Evolutionary conservation across 2,797 vertebrate species (phyloP).

Genomic region (Malacoraja senta): DNA sequence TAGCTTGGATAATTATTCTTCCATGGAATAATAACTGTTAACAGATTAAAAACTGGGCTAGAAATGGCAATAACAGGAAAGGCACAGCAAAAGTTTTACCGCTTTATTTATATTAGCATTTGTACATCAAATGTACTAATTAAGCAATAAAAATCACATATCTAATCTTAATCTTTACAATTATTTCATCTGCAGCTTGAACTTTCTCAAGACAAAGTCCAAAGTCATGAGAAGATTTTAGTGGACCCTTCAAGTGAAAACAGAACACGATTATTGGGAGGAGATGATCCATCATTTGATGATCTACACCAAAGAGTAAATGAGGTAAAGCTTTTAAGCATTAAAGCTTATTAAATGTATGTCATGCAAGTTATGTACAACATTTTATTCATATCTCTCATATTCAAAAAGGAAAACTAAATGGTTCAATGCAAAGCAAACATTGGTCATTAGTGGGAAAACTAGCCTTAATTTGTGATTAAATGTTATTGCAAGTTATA

Average conservation of each 20-base stretch:
- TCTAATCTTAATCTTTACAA: neutral
- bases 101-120: neutral
- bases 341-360: neutral
- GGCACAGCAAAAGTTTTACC: neutral
- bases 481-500: neutral
- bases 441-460: neutral
- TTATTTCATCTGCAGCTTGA: constrained; percentile 40
- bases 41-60: neutral
- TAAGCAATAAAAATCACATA: neutral
- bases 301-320: constrained; percentile 75
- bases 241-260: constrained; percentile 51
- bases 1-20: neutral
- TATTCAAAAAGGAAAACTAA: neutral
- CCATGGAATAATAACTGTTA: no score
- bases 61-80: neutral
- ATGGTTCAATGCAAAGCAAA: neutral
- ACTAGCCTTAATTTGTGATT: neutral
- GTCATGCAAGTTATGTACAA: neutral
- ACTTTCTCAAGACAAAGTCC: constrained; percentile 68
- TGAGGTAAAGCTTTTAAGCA: constrained; percentile 56
- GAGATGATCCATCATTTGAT: constrained; percentile 62
- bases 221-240: constrained; percentile 56
- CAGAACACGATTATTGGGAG: constrained; percentile 60
- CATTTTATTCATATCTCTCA: neutral
- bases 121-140: neutral